Percentiles rank a stretch among this genome's conserved stretches.
These are phyloP conservation scores for Melanotaenia parkinsoni DNA, from an alignment of 2,797 vertebrate species.

Conservation along the genomic window DNA sequence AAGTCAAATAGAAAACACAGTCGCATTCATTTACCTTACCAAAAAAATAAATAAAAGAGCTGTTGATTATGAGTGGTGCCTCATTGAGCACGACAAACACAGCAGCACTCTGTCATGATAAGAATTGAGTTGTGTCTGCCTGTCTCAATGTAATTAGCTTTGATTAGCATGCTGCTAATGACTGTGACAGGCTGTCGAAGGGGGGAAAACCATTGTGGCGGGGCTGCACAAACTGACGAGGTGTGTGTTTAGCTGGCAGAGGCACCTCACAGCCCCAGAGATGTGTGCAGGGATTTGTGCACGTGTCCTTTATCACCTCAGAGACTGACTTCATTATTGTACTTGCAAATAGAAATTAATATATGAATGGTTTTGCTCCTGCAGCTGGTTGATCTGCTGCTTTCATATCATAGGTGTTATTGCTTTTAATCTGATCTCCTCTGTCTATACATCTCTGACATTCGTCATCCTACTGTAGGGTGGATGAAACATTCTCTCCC, in stretches of 20 bases:
- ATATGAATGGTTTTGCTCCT: constrained; percentile 27
- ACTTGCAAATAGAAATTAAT: constrained; percentile 23
- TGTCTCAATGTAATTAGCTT: constrained; percentile 75
- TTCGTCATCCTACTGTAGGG: constrained; percentile 15
- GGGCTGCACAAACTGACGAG: constrained; percentile 38
- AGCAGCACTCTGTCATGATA: constrained; percentile 61
- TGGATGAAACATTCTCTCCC: constrained; percentile 25
- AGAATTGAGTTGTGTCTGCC: constrained; percentile 72
- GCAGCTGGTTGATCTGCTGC: constrained; percentile 6
- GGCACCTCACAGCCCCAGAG: constrained; percentile 16
- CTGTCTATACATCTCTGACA: constrained; percentile 9
- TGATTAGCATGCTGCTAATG: constrained; percentile 77
- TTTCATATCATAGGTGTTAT: constrained; percentile 11
- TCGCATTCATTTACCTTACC: constrained; percentile 51
- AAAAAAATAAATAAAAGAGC: constrained; percentile 18
- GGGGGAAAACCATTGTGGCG: neutral
- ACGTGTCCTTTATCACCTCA: constrained; percentile 9
- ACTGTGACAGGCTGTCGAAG: constrained; percentile 52
- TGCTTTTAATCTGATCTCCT: constrained; percentile 12
- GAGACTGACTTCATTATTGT: constrained; percentile 40
- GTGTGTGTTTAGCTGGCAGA: constrained; percentile 56
- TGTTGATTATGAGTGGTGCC: constrained; percentile 59
- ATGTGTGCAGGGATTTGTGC: constrained; percentile 39
- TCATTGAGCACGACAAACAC: constrained; percentile 62
- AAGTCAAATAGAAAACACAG: constrained; percentile 46